phyloP scores from a whole-genome alignment of 1,140 invertebrate species.

The Heliconius himera region DNA sequence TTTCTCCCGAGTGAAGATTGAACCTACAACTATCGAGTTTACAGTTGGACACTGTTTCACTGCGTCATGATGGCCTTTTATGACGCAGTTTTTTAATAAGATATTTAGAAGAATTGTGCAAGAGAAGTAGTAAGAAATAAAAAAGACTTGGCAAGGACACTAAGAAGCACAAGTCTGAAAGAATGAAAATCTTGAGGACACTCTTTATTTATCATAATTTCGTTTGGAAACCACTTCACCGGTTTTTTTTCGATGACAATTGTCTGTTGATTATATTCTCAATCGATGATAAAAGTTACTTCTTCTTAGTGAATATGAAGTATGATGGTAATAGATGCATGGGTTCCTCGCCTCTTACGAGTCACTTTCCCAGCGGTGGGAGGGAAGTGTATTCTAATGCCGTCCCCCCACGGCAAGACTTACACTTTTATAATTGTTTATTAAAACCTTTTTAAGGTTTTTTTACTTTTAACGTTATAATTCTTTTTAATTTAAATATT shows the following conservation, averaged over 20 bases:
- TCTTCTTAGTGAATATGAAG: background rate
- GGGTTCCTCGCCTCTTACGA: conserved; percentile 7
- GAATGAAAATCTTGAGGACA: background rate
- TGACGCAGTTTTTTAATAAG: background rate
- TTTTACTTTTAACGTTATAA: no score
- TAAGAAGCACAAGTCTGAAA: background rate
- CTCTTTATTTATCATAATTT: background rate
- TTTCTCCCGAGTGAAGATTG: background rate
- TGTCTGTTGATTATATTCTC: background rate
- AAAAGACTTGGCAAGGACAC: background rate
- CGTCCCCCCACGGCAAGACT: background rate
- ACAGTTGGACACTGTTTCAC: background rate
- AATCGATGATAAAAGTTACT: background rate
- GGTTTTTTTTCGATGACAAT: background rate
- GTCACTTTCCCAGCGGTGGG: background rate
- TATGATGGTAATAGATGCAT: background rate
- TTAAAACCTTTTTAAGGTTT: no score
- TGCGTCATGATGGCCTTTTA: no score
- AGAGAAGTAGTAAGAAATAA: background rate
- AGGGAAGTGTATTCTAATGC: conserved; percentile 1
- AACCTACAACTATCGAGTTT: background rate
- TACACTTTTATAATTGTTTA: no score
- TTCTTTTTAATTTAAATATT: no score
- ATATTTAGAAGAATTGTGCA: background rate
- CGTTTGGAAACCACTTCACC: background rate